A percentile compares a stretch with the other conserved stretches of the same genome.
Conservation (phyloP, 2,113 vertebrate genomes). For the Chroicocephalus ridibundus region DNA sequence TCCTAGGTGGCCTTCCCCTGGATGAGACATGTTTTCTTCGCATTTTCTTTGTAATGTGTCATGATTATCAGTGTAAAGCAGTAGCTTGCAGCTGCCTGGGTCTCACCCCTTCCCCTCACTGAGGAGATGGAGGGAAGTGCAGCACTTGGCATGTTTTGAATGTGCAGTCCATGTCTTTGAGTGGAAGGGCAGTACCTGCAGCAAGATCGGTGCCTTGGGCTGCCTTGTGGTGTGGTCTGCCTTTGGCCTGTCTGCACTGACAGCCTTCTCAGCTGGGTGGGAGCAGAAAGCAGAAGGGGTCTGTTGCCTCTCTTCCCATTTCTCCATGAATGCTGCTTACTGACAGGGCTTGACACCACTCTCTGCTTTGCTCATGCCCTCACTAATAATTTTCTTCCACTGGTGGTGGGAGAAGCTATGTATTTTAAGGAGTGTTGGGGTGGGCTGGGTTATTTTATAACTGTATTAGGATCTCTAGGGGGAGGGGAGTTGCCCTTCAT, state of each 20-base stretch:
- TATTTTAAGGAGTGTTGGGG: not conserved
- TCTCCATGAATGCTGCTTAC: not conserved
- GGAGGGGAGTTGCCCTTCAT: not conserved
- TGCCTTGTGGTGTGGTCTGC: not conserved
- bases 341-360: not conserved
- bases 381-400: not conserved
- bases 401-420: not conserved
- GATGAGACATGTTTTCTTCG: not conserved
- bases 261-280: not conserved
- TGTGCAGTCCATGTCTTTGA: not conserved
- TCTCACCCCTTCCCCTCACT: not conserved
- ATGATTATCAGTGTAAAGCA: not conserved
- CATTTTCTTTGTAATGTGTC: not conserved
- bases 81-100: not conserved
- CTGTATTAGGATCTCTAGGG: accelerated
- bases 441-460: not conserved
- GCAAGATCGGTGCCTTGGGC: not conserved
- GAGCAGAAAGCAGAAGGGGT: not conserved
- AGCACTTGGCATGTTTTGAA: not conserved
- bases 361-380: not conserved
- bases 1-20: not conserved
- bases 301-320: not conserved
- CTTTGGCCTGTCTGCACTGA: not conserved
- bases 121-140: not conserved
- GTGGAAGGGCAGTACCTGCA: not conserved